Conservation (phyloP, 2,113 vertebrate genomes). For the Hiodon tergisus region DNA sequence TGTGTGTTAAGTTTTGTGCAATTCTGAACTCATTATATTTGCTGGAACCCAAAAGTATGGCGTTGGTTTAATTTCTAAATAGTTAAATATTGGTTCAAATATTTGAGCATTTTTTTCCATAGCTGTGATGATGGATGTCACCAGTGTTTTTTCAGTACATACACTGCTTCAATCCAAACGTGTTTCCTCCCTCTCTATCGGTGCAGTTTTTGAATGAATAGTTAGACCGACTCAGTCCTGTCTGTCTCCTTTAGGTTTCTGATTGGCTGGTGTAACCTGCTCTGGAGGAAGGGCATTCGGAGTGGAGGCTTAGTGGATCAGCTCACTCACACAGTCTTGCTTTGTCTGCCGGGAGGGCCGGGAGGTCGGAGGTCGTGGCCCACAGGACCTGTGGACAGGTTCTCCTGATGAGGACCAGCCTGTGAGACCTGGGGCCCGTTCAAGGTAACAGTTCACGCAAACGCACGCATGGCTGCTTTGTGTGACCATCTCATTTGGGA, state of each 20-base stretch:
- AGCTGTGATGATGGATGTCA: no score
- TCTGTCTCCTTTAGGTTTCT: slow-evolving; percentile 28
- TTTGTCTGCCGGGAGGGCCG: slow-evolving; percentile 16
- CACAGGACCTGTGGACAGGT: slow-evolving; percentile 25
- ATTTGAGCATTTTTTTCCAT: no score
- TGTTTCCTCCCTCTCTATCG: neutral
- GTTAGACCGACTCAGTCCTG: no score
- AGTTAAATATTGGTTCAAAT: no score
- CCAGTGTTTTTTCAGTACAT: neutral
- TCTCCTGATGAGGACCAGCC: slow-evolving; percentile 40
- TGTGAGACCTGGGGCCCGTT: slow-evolving; percentile 46
- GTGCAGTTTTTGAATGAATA: no score
- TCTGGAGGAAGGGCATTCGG: slow-evolving; percentile 1
- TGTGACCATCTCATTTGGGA: neutral
- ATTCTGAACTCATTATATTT: no score
- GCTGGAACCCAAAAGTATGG: no score
- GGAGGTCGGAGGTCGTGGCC: slow-evolving; percentile 17
- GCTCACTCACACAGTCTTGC: slow-evolving; percentile 16
- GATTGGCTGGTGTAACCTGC: slow-evolving; percentile 20
- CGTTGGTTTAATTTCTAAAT: no score
- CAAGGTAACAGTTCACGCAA: slow-evolving; percentile 30
- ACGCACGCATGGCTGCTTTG: neutral
- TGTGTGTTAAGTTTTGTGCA: no score
- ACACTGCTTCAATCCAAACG: neutral
- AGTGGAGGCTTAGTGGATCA: slow-evolving; percentile 2